Percentiles rank a stretch among this genome's conserved stretches.
Evolutionary conservation across 2,797 vertebrate species (phyloP).

Genomic region (Spea hammondii): DNA sequence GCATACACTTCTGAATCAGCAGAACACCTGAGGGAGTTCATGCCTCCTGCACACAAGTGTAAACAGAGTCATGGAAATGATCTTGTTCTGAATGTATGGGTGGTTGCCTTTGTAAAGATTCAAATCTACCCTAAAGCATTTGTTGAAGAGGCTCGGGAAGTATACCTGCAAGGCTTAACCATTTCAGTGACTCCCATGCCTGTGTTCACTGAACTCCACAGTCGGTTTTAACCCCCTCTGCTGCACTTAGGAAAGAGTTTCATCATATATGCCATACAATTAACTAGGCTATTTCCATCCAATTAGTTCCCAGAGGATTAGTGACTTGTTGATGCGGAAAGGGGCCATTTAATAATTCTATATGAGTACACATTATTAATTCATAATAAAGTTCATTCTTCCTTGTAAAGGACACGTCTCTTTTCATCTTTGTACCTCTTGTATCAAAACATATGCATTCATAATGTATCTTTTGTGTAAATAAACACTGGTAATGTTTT

Average conservation of each 20-base stretch:
- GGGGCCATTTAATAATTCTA: no score
- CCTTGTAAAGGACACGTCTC: no score
- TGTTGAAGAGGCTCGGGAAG: slow-evolving; percentile 19
- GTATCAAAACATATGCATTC: no score
- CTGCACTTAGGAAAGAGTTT: neutral
- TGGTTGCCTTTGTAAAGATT: slow-evolving; percentile 50
- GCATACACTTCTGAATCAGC: slow-evolving; percentile 47
- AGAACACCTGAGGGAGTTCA: slow-evolving; percentile 42
- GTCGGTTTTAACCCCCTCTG: neutral
- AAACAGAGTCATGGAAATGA: slow-evolving; percentile 51
- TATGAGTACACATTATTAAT: no score
- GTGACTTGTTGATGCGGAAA: no score
- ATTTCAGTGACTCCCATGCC: neutral
- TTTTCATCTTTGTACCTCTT: no score
- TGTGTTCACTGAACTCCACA: neutral
- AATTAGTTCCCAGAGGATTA: no score
- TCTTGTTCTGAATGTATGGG: slow-evolving; percentile 46
- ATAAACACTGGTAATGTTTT: no score
- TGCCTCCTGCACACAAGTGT: slow-evolving; percentile 45
- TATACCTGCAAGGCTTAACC: slow-evolving; percentile 11
- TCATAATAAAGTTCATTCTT: no score
- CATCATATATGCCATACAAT: neutral
- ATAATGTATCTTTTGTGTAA: no score
- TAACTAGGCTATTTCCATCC: no score
- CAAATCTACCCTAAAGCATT: slow-evolving; percentile 44